phyloP scores from a whole-genome alignment of 2,888 invertebrate species.

The Druceiella hillmani region DNA sequence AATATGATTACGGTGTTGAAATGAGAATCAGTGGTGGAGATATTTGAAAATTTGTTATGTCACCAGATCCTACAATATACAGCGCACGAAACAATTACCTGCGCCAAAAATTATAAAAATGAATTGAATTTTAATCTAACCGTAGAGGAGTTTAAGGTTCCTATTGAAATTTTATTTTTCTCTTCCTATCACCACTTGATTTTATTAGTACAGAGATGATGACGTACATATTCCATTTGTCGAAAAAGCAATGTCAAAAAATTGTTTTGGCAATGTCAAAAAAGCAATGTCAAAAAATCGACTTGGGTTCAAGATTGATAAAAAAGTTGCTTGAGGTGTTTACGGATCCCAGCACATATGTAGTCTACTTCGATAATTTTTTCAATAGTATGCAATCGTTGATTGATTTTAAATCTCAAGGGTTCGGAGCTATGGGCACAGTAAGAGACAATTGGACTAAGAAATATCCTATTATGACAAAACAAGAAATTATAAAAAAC shows the following conservation, averaged over 20 bases:
- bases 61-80: constrained; percentile 4
- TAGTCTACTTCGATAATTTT: constrained; percentile 12
- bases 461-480: constrained; percentile 9
- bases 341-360: constrained; percentile 9
- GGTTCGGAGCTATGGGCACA: constrained; percentile 9
- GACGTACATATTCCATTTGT: constrained; percentile 10
- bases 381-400: constrained; percentile 14
- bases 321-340: constrained; percentile 11
- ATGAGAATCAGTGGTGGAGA: constrained; percentile 7
- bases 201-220: constrained; percentile 10
- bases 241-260: constrained; percentile 2
- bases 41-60: constrained; percentile 7
- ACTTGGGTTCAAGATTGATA: constrained; percentile 8
- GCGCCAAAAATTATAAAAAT: constrained; percentile 9
- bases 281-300: no score
- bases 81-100: no score
- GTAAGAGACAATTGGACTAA: constrained; percentile 10
- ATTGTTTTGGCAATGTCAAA: constrained; percentile 4
- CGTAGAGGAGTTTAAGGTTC: constrained; percentile 8
- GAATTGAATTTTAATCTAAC: constrained; percentile 7
- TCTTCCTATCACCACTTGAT: constrained; percentile 11
- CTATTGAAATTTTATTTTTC: constrained; percentile 7
- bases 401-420: constrained; percentile 11
- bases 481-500: constrained; percentile 10
- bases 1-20: no score